Evolutionary conservation across 2,113 vertebrate species (phyloP).

Genomic region (Microcebus ravelobensis): DNA sequence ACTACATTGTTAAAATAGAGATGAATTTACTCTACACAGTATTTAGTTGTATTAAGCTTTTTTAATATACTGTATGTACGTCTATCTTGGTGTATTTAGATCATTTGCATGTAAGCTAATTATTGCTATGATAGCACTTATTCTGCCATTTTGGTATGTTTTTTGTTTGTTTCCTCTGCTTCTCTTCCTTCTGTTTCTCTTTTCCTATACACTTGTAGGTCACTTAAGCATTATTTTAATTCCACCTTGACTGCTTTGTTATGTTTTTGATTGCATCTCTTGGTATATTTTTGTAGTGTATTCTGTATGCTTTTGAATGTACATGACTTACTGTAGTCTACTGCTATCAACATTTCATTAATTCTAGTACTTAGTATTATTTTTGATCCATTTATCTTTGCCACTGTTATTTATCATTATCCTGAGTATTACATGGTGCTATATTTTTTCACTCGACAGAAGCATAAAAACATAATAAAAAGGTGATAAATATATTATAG

Average conservation of each 20-base stretch:
- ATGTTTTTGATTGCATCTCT: background rate
- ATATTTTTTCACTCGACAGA: background rate
- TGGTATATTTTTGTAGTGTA: background rate
- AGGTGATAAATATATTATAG: too few relatives aligned
- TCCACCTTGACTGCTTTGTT: background rate
- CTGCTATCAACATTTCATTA: background rate
- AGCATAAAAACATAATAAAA: background rate
- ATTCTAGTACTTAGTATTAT: background rate
- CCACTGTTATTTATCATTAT: background rate
- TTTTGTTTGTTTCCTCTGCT: background rate
- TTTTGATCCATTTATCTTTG: background rate
- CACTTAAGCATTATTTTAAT: background rate
- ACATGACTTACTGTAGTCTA: background rate
- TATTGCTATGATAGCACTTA: background rate
- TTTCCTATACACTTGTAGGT: background rate
- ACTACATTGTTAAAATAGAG: background rate
- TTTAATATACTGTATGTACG: background rate
- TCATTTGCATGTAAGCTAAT: background rate
- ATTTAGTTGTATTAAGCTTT: background rate
- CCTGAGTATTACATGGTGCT: background rate
- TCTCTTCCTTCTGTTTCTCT: background rate
- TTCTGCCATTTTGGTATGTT: background rate
- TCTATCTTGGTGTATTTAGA: background rate
- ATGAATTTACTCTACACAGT: background rate
- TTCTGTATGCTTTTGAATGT: background rate